Percentiles rank a stretch among this genome's conserved stretches.
These are phyloP conservation scores for Drosophila limbata DNA, from an alignment of 2,888 invertebrate species.

Conservation along the genomic window DNA sequence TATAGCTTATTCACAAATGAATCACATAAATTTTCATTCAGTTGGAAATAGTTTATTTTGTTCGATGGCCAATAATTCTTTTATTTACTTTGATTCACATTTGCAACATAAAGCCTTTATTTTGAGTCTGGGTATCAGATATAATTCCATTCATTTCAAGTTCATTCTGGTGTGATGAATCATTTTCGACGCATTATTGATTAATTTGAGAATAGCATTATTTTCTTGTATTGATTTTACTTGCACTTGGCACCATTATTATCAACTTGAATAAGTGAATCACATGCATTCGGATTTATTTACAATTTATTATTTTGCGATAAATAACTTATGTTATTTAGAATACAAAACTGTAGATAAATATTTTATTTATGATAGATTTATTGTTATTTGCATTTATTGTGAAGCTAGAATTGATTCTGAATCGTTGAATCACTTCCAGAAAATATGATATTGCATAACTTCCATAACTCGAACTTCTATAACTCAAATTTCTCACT, in stretches of 20 bases:
- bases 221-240: background rate
- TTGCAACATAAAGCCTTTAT: background rate
- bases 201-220: background rate
- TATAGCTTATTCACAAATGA: background rate
- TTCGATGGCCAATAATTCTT: background rate
- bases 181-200: background rate
- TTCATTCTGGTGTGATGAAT: conserved; percentile 1
- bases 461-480: no score
- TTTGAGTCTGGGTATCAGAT: background rate
- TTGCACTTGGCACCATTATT: conserved; percentile 1
- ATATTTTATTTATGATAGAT: background rate
- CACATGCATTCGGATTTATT: background rate
- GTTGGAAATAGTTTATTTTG: background rate
- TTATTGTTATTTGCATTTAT: background rate
- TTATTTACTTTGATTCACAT: background rate
- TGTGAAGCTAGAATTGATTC: background rate
- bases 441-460: background rate
- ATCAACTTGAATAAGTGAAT: background rate
- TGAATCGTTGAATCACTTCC: background rate
- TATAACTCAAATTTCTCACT: no score
- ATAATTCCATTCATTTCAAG: background rate
- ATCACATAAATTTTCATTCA: background rate
- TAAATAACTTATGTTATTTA: background rate
- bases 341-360: background rate
- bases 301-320: background rate